phyloP scores from a whole-genome alignment of 2,113 vertebrate genomes.

The Hemiscyllium ocellatum region DNA sequence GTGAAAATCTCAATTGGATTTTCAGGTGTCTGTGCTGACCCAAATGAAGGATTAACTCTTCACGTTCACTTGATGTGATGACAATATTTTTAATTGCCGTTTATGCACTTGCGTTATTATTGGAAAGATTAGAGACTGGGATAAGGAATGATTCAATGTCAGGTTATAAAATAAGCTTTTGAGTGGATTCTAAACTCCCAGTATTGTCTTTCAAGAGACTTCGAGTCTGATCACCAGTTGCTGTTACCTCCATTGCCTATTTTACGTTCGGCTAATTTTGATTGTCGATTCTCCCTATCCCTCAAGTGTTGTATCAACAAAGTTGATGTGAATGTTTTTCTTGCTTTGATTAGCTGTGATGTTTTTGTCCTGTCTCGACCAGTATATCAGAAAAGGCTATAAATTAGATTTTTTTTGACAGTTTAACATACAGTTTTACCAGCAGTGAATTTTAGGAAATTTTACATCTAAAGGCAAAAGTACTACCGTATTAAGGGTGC shows the following conservation, averaged over 20 bases:
- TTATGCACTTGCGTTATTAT: background rate
- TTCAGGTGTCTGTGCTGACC: background rate
- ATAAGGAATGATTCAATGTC: background rate
- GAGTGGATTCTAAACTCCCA: background rate
- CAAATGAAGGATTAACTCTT: background rate
- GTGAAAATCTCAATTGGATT: background rate
- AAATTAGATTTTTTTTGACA: background rate
- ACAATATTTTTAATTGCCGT: background rate
- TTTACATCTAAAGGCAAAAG: background rate
- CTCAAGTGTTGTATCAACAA: background rate
- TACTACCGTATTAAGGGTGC: background rate
- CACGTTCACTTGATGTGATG: background rate
- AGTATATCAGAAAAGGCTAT: background rate
- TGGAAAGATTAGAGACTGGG: background rate
- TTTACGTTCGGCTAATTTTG: background rate
- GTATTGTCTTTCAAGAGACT: background rate
- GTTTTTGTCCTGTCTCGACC: background rate
- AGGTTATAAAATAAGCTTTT: background rate
- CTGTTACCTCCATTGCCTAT: background rate
- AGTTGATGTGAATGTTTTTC: background rate
- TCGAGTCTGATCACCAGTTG: background rate
- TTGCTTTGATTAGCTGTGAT: background rate
- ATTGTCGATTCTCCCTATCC: background rate
- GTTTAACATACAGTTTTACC: background rate
- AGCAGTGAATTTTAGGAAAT: background rate